Percentiles rank a stretch among this genome's conserved stretches.
Conservation (phyloP, 2,113 vertebrate species). For the Oreochromis niloticus region DNA sequence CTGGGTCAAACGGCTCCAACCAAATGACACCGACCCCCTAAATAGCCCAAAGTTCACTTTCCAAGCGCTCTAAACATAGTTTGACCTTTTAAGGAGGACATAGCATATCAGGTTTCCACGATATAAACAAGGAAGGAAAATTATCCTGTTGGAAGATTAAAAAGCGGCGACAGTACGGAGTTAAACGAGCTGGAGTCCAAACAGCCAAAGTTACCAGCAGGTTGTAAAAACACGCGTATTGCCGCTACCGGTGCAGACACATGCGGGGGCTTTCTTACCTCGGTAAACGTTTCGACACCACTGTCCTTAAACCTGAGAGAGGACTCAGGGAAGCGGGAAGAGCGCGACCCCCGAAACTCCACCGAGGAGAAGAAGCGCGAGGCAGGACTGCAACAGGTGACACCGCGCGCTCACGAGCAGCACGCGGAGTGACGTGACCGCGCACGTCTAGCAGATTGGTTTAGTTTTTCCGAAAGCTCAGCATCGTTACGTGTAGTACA, state of each 20-base stretch:
- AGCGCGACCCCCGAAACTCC: neutral
- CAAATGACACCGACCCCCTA: neutral
- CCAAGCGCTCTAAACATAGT: constrained; percentile 22
- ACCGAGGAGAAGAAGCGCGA: neutral
- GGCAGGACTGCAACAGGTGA: constrained; percentile 41
- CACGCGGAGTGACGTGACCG: neutral
- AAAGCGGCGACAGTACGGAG: neutral
- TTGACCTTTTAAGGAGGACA: constrained; percentile 17
- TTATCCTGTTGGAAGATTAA: neutral
- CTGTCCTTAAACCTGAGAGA: neutral
- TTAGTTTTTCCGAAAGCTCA: neutral
- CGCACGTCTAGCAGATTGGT: neutral
- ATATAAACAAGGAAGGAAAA: neutral
- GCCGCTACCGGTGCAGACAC: neutral
- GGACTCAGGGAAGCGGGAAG: neutral
- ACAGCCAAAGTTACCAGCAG: neutral
- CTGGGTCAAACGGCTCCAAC: neutral
- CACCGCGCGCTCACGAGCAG: constrained; percentile 25
- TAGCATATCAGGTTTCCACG: neutral
- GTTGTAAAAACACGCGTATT: neutral
- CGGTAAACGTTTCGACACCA: neutral
- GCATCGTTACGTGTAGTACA: neutral
- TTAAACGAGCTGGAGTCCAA: neutral
- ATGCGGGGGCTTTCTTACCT: neutral
- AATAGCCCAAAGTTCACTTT: constrained; percentile 26